A percentile compares a stretch with the other conserved stretches of the same genome.
Conservation (phyloP, 2,113 vertebrate species). For the Amia ocellicauda region DNA sequence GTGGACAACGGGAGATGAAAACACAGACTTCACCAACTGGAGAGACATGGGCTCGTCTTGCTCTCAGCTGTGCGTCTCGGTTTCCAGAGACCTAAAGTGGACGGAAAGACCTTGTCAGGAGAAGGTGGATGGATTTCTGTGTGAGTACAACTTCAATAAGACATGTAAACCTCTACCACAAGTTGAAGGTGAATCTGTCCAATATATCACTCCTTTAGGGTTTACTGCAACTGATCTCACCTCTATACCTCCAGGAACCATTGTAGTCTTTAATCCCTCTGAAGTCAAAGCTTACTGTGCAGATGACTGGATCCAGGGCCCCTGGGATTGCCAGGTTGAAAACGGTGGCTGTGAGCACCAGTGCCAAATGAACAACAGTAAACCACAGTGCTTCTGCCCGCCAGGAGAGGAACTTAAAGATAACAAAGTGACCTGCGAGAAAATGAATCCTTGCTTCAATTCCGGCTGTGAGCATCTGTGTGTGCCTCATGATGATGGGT, state of each 20-base stretch:
- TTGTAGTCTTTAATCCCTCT: slow-evolving; percentile 17
- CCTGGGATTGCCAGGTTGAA: slow-evolving; percentile 49
- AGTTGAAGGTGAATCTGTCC: neutral
- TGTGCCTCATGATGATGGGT: neutral
- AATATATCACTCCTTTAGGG: slow-evolving; percentile 31
- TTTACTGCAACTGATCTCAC: neutral
- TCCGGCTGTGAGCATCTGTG: slow-evolving; percentile 43
- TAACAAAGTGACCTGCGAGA: slow-evolving; percentile 42
- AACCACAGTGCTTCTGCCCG: slow-evolving; percentile 44
- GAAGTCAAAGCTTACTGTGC: slow-evolving; percentile 37
- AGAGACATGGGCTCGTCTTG: slow-evolving; percentile 32
- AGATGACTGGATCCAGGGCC: slow-evolving; percentile 41
- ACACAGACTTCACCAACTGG: slow-evolving; percentile 48
- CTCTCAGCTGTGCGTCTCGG: slow-evolving; percentile 42
- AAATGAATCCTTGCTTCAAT: slow-evolving; percentile 23
- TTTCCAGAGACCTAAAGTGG: slow-evolving; percentile 43
- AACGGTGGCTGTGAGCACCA: slow-evolving; percentile 45
- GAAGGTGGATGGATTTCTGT: slow-evolving; percentile 40
- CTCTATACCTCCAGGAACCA: slow-evolving; percentile 33
- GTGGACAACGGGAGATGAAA: slow-evolving; percentile 44
- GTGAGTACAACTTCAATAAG: slow-evolving; percentile 25
- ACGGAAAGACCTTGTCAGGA: slow-evolving; percentile 25
- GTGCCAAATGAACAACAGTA: slow-evolving; percentile 14
- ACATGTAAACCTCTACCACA: slow-evolving; percentile 14
- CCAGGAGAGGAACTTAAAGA: slow-evolving; percentile 11